A percentile compares a stretch with the other conserved stretches of the same genome.
Conservation (phyloP, 2,113 vertebrate genomes). For the Lasiurus borealis region DNA sequence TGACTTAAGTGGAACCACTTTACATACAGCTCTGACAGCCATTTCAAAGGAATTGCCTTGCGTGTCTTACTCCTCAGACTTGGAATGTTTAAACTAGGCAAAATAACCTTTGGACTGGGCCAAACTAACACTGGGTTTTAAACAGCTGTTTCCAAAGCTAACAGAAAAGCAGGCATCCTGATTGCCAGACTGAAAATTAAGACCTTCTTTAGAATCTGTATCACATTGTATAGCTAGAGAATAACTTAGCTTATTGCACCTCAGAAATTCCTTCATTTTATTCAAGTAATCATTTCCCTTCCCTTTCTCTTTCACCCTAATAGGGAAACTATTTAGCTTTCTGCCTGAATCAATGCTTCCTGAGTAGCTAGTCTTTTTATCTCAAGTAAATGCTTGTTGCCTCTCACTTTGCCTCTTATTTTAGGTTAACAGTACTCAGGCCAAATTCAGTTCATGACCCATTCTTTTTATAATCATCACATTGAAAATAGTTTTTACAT, state of each 20-base stretch:
- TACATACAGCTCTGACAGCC: not conserved
- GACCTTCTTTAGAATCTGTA: not conserved
- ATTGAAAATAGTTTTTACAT: not conserved
- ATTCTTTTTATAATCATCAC: not conserved
- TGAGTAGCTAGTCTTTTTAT: not conserved
- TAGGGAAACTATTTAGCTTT: not conserved
- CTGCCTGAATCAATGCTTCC: not conserved
- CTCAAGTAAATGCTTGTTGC: not conserved
- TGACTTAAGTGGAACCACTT: not conserved
- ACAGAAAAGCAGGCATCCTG: not conserved
- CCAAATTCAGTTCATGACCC: not conserved
- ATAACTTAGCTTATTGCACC: not conserved
- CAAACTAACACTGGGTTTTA: not conserved
- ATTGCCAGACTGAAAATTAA: not conserved
- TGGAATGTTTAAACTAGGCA: not conserved
- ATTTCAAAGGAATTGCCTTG: not conserved
- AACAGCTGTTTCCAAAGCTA: not conserved
- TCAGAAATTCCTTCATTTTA: not conserved
- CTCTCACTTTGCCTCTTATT: not conserved
- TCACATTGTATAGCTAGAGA: not conserved
- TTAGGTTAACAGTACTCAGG: not conserved
- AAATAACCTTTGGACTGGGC: not conserved
- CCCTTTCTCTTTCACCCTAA: not conserved
- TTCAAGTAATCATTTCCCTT: not conserved
- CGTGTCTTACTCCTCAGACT: not conserved